These are phyloP conservation scores for Periophthalmus magnuspinnatus DNA, from an alignment of 2,797 vertebrate genomes.

Conservation along the genomic window DNA sequence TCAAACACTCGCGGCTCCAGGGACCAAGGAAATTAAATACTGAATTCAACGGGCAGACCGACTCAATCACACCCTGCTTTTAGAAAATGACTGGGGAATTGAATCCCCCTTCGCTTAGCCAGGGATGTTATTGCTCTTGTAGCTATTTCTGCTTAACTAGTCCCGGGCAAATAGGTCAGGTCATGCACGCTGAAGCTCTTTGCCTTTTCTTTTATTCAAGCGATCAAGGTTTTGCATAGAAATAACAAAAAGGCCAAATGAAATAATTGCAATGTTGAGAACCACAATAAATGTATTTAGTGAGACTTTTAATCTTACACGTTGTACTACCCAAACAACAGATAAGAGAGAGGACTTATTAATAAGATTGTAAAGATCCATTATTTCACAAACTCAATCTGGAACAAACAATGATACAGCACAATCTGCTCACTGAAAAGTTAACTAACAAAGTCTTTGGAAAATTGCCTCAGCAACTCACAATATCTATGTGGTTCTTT, in stretches of 20 bases:
- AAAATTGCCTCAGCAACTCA: no score
- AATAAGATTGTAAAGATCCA: slow-evolving; percentile 5
- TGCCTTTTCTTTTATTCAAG: background rate
- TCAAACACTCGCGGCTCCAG: slow-evolving; percentile 63
- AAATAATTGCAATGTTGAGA: background rate
- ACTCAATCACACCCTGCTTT: slow-evolving; percentile 64
- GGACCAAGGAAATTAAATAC: slow-evolving; percentile 72
- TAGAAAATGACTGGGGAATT: slow-evolving; percentile 67
- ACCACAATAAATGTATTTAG: background rate
- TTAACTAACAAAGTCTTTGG: no score
- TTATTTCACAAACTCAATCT: background rate
- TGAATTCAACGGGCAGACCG: slow-evolving; percentile 58
- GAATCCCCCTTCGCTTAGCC: slow-evolving; percentile 62
- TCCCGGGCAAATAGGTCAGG: slow-evolving; percentile 18
- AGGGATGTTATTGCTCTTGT: slow-evolving; percentile 62
- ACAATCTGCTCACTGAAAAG: slow-evolving; percentile 9
- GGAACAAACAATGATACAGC: slow-evolving; percentile 13
- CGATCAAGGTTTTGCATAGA: background rate
- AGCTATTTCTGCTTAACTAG: slow-evolving; percentile 63
- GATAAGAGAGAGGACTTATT: background rate
- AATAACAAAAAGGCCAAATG: background rate
- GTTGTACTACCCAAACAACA: no score
- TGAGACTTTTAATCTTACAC: no score
- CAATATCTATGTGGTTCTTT: no score
- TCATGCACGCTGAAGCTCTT: slow-evolving; percentile 10